These are phyloP conservation scores for Zygaena filipendulae DNA, from an alignment of 2,888 invertebrate genomes.

Conservation along the genomic window DNA sequence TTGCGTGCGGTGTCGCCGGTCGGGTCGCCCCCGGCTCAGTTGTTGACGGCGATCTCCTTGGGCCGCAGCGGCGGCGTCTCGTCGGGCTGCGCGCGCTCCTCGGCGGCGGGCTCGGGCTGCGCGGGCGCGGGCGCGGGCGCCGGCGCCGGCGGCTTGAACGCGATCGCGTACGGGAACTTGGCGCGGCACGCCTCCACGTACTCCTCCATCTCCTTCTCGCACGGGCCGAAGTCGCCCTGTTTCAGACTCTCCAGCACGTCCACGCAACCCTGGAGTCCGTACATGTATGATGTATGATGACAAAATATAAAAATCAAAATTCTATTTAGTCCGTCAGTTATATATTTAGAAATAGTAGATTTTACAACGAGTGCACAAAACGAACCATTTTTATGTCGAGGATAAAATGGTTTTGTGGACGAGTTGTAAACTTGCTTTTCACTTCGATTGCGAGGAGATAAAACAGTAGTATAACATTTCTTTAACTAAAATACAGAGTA, in stretches of 20 bases:
- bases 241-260: slow-evolving; percentile 81
- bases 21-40: too few relatives aligned
- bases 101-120: slow-evolving; percentile 24
- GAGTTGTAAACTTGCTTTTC: too few relatives aligned
- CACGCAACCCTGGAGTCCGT: slow-evolving; percentile 82
- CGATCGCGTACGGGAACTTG: slow-evolving; percentile 82
- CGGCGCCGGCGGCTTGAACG: slow-evolving; percentile 67
- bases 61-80: slow-evolving; percentile 25
- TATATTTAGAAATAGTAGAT: too few relatives aligned
- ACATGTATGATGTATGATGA: too few relatives aligned
- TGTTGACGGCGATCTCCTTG: slow-evolving; percentile 33
- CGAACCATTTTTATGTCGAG: too few relatives aligned
- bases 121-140: slow-evolving; percentile 23
- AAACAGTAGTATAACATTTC: too few relatives aligned
- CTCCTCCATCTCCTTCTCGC: slow-evolving; percentile 73
- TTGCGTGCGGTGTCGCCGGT: too few relatives aligned
- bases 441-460: too few relatives aligned
- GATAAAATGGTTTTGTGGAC: too few relatives aligned
- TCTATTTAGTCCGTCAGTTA: background rate
- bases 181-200: slow-evolving; percentile 79
- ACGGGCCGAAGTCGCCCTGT: slow-evolving; percentile 83
- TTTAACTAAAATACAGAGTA: too few relatives aligned
- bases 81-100: slow-evolving; percentile 19
- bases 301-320: too few relatives aligned
- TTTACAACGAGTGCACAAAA: too few relatives aligned